Base-by-base conservation (phyloP, 2,113 vertebrate species). In the Mormyrus lacerda region DNA sequence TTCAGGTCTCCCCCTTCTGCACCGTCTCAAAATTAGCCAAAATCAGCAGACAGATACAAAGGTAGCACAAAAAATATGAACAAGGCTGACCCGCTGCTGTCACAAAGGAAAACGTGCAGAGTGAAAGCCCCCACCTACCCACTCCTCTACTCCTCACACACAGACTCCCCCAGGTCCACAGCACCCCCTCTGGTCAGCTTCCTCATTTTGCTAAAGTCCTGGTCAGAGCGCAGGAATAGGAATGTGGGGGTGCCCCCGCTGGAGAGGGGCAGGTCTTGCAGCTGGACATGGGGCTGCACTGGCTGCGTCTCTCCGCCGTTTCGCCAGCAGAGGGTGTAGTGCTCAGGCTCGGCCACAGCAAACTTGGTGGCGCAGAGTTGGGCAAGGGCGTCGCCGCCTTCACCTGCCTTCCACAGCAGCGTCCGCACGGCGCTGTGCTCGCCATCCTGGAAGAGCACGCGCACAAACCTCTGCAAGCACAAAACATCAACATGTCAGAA, bases 161-260 rank as follows among this genome's bases (percentile, higher is more conserved):
- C 95, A 1, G 96, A 96, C 94, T 96, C 96, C 91, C 95, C 95
- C 89, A 96, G 94, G 93, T 96, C 96, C 91, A 96, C 95, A 35
- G 96, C 95, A 50, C 96, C 96, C 35, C 95, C 96, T 93, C 96
- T 93, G 94, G 95, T 96, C 91, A 96, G 95, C 90, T 95, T 94
- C 90, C 95, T 93, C 93, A 95, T 95, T 93, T 96, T 96, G 93
- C 96, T 95, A 93, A 95, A 95, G 94, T 96, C 95, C 90, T 96
- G 95, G 93, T 96, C 96, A 91, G 93, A 94, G 91, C 95, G 94
- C 93, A 96, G 95, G 93, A 96, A 96, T 88, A 95, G 95, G 88
- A 96, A 95, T 10, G 95, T 95, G 90, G 95, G 93, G 1, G 92
- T 94, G 4, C 94, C 94, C 91, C 95, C 94, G 65, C 93, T 95